Base-by-base conservation (phyloP, 1,140 invertebrate genomes). In the Orius insidiosus region DNA sequence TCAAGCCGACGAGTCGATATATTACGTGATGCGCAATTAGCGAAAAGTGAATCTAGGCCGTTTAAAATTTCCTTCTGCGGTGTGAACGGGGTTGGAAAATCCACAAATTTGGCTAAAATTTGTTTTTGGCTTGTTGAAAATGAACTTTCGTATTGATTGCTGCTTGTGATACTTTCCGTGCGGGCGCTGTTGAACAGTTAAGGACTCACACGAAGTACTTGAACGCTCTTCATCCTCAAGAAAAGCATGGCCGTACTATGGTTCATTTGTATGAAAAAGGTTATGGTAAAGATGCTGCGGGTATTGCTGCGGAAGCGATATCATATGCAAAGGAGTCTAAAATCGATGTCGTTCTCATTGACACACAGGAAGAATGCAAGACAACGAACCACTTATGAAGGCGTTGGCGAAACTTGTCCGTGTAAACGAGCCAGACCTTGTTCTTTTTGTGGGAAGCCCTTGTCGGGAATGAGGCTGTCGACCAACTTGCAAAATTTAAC, bases 71-170 rank as follows among this genome's bases (percentile, higher is more conserved):
- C 87, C 0, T 99, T 99, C 61, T 99, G 96, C 68, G 96, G 96
- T 39, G 96, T 99, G 0, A 99, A 99, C 64, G 96, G 96, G 35
- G 96, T 99, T 2, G 96, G 96, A 39, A 99, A 99, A 60, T 98
- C 93, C 0, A 99, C 96, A 2, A 99, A 99, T 69, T 67, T 99
- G 32, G 95, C 96, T 2, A 99, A 99, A 75, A 96, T 99, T 46
- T 92, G 90, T 59, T 99, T 98, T 62, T 99, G 96, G 96, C 67
- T 99, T 41, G 92, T 98, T 53, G 94, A 98, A 67, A 99, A 99
- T 63, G 83, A 89, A 55, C 78, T 96, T 55, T 76, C 84, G 35
- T 99, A 10, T 63, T 99, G 54, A 97, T 99, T 50, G 95, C 95
- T 10, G 96, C 96, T 32, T 98, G 96, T 63, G 96, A 99, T 68